Conservation (phyloP, 2,113 vertebrate genomes). For the Ceyx margarethae region DNA sequence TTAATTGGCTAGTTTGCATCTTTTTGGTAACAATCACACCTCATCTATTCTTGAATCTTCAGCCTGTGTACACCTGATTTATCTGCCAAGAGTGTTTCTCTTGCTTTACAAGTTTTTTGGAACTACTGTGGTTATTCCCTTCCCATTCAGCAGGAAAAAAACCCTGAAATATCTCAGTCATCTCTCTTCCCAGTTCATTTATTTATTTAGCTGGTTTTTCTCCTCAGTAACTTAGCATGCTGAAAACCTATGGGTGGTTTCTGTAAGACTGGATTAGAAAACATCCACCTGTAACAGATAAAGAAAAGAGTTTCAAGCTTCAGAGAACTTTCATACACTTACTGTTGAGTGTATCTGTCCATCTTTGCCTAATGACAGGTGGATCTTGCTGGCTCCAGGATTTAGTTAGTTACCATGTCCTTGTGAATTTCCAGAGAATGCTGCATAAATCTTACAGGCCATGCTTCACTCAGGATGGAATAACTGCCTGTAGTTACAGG, state of each 20-base stretch:
- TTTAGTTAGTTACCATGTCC: neutral
- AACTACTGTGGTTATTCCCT: neutral
- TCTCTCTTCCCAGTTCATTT: neutral
- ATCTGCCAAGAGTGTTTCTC: neutral
- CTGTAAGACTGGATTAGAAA: neutral
- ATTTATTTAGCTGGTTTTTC: neutral
- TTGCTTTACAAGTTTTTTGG: neutral
- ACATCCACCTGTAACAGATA: neutral
- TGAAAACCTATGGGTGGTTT: rapidly evolving
- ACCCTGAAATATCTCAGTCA: neutral
- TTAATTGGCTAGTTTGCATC: neutral
- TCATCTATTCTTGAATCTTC: neutral
- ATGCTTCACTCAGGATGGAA: neutral
- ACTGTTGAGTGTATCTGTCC: neutral
- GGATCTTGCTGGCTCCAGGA: neutral
- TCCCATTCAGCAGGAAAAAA: neutral
- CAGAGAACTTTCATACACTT: neutral
- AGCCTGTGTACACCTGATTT: neutral
- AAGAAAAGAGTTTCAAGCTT: neutral
- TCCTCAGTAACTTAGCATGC: neutral
- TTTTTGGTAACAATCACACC: neutral
- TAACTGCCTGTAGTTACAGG: neutral
- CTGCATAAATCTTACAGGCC: neutral
- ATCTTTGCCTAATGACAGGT: neutral
- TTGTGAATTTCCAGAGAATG: neutral